Evolutionary conservation across 2,113 vertebrate genomes (phyloP).

Genomic region (Rissa tridactyla): DNA sequence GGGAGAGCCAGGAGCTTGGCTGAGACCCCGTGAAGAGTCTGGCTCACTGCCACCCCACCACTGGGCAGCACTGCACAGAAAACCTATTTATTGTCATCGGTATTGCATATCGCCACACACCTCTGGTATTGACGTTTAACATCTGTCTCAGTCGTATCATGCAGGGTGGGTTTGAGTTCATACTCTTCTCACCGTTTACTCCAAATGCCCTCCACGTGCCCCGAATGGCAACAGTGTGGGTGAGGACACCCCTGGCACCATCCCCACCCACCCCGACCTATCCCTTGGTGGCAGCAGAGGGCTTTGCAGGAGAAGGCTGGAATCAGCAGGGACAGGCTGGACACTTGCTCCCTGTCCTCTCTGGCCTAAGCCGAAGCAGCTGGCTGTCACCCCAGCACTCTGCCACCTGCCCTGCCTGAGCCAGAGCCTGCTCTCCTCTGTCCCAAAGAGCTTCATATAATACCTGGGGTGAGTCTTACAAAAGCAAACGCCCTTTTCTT

Average conservation of each 20-base stretch:
- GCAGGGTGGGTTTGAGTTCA: neutral
- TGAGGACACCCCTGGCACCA: neutral
- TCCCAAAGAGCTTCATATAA: neutral
- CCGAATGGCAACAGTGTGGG: neutral
- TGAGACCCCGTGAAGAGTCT: neutral
- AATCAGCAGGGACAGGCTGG: neutral
- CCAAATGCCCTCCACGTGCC: neutral
- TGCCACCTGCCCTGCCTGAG: neutral
- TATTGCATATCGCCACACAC: neutral
- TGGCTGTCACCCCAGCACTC: neutral
- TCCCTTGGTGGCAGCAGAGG: neutral
- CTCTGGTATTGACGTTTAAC: neutral
- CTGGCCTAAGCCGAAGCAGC: neutral
- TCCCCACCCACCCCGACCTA: neutral
- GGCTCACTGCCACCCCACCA: neutral
- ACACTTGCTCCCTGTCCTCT: neutral
- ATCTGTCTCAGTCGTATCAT: fast-evolving
- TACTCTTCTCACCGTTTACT: neutral
- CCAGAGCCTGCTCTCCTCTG: neutral
- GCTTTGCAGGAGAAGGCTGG: neutral
- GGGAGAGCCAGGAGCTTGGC: neutral
- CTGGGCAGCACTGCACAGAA: neutral
- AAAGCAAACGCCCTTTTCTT: neutral
- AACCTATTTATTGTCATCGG: fast-evolving
- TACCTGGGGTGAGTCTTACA: neutral